Conservation (phyloP, 2,888 invertebrate species). For the Aphodius granarius region DNA sequence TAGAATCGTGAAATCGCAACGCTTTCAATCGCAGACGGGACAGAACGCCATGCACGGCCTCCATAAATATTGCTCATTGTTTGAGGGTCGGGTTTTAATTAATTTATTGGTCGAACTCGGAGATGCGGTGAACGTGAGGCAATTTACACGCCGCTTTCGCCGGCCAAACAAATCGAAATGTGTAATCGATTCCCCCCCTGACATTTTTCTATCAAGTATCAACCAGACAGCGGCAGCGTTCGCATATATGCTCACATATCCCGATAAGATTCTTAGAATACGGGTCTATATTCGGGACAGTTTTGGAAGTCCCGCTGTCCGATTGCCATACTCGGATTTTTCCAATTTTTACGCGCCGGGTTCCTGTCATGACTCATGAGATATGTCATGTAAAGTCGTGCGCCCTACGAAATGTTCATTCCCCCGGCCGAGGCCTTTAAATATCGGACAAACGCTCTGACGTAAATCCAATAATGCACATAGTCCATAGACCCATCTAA, state of each 20-base stretch:
- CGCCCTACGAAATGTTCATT: slow-evolving; percentile 30
- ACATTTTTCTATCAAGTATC: neutral
- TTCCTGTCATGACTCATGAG: slow-evolving; percentile 32
- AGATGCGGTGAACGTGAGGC: neutral
- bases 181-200: neutral
- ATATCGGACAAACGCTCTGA: slow-evolving; percentile 24
- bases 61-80: slow-evolving; percentile 16
- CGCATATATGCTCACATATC: neutral
- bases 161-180: neutral
- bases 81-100: slow-evolving; percentile 13
- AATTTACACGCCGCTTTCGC: neutral
- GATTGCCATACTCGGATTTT: neutral
- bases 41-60: slow-evolving; percentile 5
- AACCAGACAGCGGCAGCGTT: neutral
- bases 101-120: slow-evolving; percentile 6
- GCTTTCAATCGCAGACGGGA: neutral
- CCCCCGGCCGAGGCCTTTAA: slow-evolving; percentile 26
- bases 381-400: slow-evolving; percentile 32
- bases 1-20: slow-evolving; percentile 5
- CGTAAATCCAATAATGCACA: slow-evolving; percentile 29
- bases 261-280: neutral
- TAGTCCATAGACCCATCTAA: neutral
- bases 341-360: slow-evolving; percentile 19
- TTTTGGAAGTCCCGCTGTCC: neutral
- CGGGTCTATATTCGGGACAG: neutral